These are phyloP conservation scores for Heliopora coerulea DNA, from an alignment of 92 coral and sea anemone genomes.

Conservation along the genomic window DNA sequence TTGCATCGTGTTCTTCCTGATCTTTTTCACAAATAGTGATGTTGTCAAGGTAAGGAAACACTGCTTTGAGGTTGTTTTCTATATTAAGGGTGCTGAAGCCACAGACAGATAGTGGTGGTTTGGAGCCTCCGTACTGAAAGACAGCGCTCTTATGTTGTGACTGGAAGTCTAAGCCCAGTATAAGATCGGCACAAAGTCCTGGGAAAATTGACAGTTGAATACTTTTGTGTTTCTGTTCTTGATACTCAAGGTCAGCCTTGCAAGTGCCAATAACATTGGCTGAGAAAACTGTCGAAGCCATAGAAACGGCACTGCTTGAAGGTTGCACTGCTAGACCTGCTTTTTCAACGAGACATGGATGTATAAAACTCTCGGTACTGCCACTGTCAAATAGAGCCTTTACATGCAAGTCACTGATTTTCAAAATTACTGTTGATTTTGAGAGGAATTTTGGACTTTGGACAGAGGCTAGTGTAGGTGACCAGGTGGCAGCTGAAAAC, in stretches of 20 bases:
- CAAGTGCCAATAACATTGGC: conserved; percentile 43
- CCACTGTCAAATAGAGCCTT: conserved; percentile 63
- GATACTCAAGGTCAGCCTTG: conserved; percentile 36
- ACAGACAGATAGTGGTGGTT: conserved; percentile 55
- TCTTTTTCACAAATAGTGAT: conserved; percentile 11
- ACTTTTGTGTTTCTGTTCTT: conserved; percentile 35
- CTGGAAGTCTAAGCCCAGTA: conserved; percentile 60
- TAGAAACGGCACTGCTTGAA: conserved; percentile 40
- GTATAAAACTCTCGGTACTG: conserved; percentile 52
- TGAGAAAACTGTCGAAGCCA: conserved; percentile 43
- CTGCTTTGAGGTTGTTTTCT: conserved; percentile 18
- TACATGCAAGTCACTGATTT: conserved; percentile 29
- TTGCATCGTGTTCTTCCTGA: conserved; percentile 19
- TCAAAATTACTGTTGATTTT: conserved; percentile 46
- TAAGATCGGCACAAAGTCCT: conserved; percentile 60
- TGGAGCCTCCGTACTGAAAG: conserved; percentile 55
- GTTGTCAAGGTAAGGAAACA: conserved; percentile 2
- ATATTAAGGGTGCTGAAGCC: conserved; percentile 33
- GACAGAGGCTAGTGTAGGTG: conserved; percentile 59
- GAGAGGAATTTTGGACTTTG: conserved; percentile 36
- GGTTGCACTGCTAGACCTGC: conserved; percentile 29
- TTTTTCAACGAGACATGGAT: too few species aligned
- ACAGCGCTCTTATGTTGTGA: conserved; percentile 54
- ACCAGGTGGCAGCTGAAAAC: conserved; percentile 57
- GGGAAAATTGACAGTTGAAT: conserved; percentile 49